A percentile compares a stretch with the other conserved stretches of the same genome.
phyloP scores from a whole-genome alignment of 1,140 invertebrate species.

The Cotesia glomerata region DNA sequence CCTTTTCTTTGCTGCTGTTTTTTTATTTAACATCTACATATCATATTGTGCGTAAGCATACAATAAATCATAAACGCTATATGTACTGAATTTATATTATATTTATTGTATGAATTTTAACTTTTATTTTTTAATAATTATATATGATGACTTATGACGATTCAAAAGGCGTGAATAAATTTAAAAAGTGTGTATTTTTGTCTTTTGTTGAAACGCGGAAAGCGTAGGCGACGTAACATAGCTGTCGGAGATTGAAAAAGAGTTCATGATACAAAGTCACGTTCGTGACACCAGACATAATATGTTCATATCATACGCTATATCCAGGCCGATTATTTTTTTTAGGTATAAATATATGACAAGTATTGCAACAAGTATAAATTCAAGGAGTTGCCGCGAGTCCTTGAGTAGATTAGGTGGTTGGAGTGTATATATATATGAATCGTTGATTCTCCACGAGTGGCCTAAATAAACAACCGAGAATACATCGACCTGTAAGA shows the following conservation, averaged over 20 bases:
- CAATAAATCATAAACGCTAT: no score
- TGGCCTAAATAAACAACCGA: conserved; percentile 65
- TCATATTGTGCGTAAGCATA: no score
- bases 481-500: conserved; percentile 61
- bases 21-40: background rate
- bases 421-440: background rate
- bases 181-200: background rate
- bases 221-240: conserved; percentile 20
- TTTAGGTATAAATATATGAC: background rate
- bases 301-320: background rate
- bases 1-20: conserved; percentile 15
- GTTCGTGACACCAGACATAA: conserved; percentile 54
- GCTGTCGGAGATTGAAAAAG: conserved; percentile 58
- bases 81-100: no score
- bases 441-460: conserved; percentile 57
- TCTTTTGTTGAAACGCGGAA: background rate
- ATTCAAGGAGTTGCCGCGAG: conserved; percentile 1
- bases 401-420: background rate
- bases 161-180: no score
- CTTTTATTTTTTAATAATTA: background rate
- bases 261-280: conserved; percentile 65
- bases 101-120: background rate
- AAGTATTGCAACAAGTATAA: background rate
- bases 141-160: no score
- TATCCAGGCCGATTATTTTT: background rate